Evolutionary conservation across 2,113 vertebrate genomes (phyloP).

Genomic region (Mellivora capensis): DNA sequence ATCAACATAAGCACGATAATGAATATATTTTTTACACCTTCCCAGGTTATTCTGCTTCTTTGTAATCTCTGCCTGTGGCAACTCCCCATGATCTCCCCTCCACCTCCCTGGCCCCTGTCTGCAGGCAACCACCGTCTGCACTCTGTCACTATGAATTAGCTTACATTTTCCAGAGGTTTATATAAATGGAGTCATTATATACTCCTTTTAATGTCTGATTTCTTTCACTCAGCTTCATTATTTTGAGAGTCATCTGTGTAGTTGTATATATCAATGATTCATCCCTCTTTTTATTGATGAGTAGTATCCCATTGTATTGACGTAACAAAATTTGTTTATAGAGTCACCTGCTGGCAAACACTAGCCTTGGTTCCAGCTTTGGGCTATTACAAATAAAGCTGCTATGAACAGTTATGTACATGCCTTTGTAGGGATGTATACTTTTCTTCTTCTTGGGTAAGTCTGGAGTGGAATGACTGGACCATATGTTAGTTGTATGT

Average conservation of each 20-base stretch:
- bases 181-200: not conserved
- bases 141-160: not conserved
- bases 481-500: not conserved
- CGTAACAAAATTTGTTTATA: not conserved
- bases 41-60: not conserved
- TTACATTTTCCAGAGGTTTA: not conserved
- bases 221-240: not conserved
- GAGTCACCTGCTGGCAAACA: not conserved
- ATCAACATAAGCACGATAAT: not conserved
- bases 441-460: not conserved
- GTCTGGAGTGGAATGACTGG: not conserved
- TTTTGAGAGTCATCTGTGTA: not conserved
- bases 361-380: not conserved
- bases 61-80: not conserved
- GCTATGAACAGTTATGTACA: not conserved
- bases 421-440: not conserved
- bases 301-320: not conserved
- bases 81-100: not conserved
- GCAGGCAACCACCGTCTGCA: not conserved
- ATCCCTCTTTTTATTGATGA: not conserved
- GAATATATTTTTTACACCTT: not conserved
- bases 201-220: not conserved
- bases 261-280: not conserved
- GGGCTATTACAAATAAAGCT: not conserved
- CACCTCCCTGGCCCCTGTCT: not conserved